A percentile compares a stretch with the other conserved stretches of the same genome.
Conservation (phyloP, 2,797 vertebrate species). For the Champsocephalus esox region DNA sequence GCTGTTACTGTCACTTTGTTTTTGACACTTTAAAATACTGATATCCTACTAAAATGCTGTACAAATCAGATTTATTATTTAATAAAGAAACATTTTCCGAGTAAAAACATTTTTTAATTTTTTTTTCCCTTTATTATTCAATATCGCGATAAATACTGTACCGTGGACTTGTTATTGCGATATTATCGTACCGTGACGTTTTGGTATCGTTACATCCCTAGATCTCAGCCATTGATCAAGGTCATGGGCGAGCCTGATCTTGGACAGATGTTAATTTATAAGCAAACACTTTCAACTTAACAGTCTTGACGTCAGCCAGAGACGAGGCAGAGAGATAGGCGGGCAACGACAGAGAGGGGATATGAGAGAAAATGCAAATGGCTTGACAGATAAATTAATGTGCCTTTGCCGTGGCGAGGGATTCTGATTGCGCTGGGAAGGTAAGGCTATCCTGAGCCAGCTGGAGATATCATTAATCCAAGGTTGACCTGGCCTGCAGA, state of each 20-base stretch:
- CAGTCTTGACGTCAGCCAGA: conserved; percentile 54
- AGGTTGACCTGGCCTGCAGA: conserved; percentile 70
- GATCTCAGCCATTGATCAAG: conserved; percentile 70
- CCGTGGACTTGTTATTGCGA: too few species aligned
- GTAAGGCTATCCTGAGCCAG: conserved; percentile 61
- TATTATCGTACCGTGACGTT: too few species aligned
- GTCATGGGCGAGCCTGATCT: conserved; percentile 64
- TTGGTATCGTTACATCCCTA: neutral
- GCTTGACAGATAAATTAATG: conserved; percentile 73
- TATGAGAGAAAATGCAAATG: conserved; percentile 75
- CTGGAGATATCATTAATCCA: conserved; percentile 78
- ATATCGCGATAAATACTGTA: too few species aligned
- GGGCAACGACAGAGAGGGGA: conserved; percentile 27
- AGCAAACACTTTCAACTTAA: conserved; percentile 54
- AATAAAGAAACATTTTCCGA: too few species aligned
- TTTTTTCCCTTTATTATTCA: too few species aligned
- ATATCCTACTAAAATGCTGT: too few species aligned
- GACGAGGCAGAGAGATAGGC: conserved; percentile 1
- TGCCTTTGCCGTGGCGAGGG: conserved; percentile 62
- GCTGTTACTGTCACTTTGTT: too few species aligned
- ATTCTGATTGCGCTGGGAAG: conserved; percentile 66
- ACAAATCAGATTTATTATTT: too few species aligned
- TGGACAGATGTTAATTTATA: conserved; percentile 67
- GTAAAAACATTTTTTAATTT: too few species aligned
- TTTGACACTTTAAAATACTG: too few species aligned